Conservation (phyloP, 1,140 invertebrate genomes). For the Agraylea sexmaculata region DNA sequence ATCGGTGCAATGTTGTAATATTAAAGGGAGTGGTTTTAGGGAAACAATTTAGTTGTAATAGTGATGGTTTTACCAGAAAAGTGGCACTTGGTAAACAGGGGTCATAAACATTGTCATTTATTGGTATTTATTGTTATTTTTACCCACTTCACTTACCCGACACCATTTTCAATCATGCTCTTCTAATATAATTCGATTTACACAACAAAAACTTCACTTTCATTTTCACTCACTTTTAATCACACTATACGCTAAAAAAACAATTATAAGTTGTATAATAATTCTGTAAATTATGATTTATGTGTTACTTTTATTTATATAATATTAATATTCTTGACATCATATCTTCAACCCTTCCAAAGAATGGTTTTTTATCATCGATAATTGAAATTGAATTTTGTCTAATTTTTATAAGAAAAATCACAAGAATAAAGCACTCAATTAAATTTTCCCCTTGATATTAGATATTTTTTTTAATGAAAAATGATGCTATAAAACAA, state of each 20-base stretch:
- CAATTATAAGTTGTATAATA: not conserved
- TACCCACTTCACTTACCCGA: conserved; percentile 8
- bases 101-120: conserved; percentile 12
- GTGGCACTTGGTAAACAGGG: conserved; percentile 8
- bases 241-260: no score
- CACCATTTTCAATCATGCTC: not conserved
- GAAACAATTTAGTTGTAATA: not conserved
- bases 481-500: no score
- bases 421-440: no score
- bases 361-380: no score
- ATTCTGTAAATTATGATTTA: conserved; percentile 1
- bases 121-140: conserved; percentile 16
- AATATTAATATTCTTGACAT: not conserved
- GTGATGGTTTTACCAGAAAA: conserved; percentile 14
- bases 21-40: no score
- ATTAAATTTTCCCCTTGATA: no score
- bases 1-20: no score
- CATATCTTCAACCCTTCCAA: no score
- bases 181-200: conserved; percentile 1
- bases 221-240: no score
- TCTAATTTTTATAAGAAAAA: no score
- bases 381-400: no score
- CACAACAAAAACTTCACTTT: not conserved
- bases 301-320: not conserved
- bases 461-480: no score